Evolutionary conservation across 1,140 invertebrate genomes (phyloP), one percentile per base, ranked within the genome.

Genomic region (Euura lappo): DNA sequence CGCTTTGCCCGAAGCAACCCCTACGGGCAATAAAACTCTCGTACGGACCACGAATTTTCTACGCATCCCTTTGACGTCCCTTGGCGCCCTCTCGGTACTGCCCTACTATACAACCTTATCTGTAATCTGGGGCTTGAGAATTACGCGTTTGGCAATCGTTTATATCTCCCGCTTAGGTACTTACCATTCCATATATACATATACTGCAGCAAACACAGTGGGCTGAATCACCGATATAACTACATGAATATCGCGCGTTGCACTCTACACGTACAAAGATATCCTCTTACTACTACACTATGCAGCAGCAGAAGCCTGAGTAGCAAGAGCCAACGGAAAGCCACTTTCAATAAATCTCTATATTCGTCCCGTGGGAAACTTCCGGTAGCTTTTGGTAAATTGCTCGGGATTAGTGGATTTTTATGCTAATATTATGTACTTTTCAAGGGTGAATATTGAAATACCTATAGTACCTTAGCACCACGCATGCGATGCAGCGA

Each of bases 91-190:
- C 8, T 28, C 28, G 28, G 28, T 28, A 28, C 28, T 28, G 28
- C 28, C 28, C 28, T 28, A 28, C 28, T 10, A 64, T 13, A 10
- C 13, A 64, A 64, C 60, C 60, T 84, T 86, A 86, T 86, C 84
- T 78, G 68, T 74, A 71, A 86, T 86, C 83, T 83, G 80, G 76
- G 75, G 78, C 81, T 79, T 79, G 79, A 81, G 84, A 85, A 60
- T 60, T 83, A 75, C 81, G 74, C 83, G 51, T 60, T 60, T 60
- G 51, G 3, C 51, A 60, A 60, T 60, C 51, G 51, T 3, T n/a
- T 60, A 60, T 60, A 60, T 6, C 10, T 60, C 13, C 72, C 73
- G 70, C 28, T 28, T 28, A 28, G 28, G 28, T 28, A 28, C 28
- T 28, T 28, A 28, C 28, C 28, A 28, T 28, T 28, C 28, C 28